phyloP scores from a whole-genome alignment of 2,113 vertebrate genomes.

The Cyphomyrus plagiostoma region DNA sequence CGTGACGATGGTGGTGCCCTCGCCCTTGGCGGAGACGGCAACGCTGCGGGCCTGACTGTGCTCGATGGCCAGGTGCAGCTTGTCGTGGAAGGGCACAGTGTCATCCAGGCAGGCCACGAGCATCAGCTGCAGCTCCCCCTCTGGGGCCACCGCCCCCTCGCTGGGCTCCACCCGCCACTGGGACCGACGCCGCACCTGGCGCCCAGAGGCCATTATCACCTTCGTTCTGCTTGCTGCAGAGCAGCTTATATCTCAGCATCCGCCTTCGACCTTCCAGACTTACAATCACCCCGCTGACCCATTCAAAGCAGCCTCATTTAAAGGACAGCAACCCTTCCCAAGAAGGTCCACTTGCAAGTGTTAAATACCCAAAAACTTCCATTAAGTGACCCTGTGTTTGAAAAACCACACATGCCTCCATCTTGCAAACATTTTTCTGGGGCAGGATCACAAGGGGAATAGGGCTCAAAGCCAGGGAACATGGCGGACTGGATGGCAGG shows the following conservation, averaged over 20 bases:
- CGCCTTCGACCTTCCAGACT: not conserved
- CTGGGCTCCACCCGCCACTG: constrained; percentile 67
- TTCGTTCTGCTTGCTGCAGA: not conserved
- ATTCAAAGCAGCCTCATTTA: not conserved
- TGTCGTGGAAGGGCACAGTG: constrained; percentile 57
- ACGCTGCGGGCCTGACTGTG: constrained; percentile 55
- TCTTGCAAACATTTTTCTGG: not conserved
- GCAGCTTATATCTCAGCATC: not conserved
- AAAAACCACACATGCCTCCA: not conserved
- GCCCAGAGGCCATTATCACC: constrained; percentile 19
- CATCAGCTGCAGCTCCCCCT: constrained; percentile 51
- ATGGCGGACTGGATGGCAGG: not conserved
- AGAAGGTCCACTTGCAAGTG: not conserved
- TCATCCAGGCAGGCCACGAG: constrained; percentile 72
- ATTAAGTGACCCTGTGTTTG: not conserved
- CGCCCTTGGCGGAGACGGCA: constrained; percentile 59
- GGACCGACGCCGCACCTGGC: constrained; percentile 53
- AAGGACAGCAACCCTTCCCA: not conserved
- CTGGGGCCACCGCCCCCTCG: constrained; percentile 59
- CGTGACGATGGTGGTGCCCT: constrained; percentile 72
- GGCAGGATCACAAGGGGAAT: not conserved
- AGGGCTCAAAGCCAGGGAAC: not conserved
- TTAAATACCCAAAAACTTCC: not conserved
- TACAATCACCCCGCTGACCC: not conserved
- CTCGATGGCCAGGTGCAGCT: constrained; percentile 57